These are phyloP conservation scores for Calliopsis andreniformis DNA, from an alignment of 1,140 invertebrate genomes.

Conservation along the genomic window DNA sequence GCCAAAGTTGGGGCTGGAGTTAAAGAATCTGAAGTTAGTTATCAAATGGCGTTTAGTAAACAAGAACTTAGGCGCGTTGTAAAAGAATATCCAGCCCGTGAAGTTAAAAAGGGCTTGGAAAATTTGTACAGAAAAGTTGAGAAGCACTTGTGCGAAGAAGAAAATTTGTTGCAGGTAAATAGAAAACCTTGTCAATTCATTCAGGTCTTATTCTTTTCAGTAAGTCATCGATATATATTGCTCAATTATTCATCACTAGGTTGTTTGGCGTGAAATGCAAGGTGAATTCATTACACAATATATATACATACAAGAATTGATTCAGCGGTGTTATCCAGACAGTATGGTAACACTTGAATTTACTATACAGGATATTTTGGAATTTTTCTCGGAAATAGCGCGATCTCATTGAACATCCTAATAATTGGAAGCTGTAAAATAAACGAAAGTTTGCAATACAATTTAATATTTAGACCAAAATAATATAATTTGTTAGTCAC, in stretches of 20 bases:
- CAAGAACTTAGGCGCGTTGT: conserved; percentile 98
- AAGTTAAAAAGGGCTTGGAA: conserved; percentile 98
- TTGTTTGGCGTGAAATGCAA: conserved; percentile 99
- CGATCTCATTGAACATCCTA: conserved; percentile 86
- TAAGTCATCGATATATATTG: conserved; percentile 1
- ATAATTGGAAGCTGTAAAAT: conserved; percentile 26
- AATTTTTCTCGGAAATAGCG: conserved; percentile 99
- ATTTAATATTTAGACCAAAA: conserved; percentile 14
- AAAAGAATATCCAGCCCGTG: conserved; percentile 96
- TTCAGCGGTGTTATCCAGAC: conserved; percentile 97
- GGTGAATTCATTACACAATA: conserved; percentile 99
- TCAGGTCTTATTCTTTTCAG: background rate
- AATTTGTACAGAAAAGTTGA: conserved; percentile 98
- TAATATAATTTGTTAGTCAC: conserved; percentile 21
- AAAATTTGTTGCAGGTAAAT: conserved; percentile 93
- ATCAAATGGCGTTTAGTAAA: conserved; percentile 98
- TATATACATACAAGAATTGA: conserved; percentile 95
- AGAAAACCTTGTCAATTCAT: conserved; percentile 8
- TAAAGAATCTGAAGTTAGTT: conserved; percentile 98
- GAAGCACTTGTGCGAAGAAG: conserved; percentile 97
- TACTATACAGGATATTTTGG: conserved; percentile 96
- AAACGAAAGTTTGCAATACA: background rate
- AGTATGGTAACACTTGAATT: conserved; percentile 97
- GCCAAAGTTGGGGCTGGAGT: conserved; percentile 95
- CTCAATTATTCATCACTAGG: conserved; percentile 80